phyloP scores from a whole-genome alignment of 2,113 vertebrate species.

The Cephalopterus ornatus region DNA sequence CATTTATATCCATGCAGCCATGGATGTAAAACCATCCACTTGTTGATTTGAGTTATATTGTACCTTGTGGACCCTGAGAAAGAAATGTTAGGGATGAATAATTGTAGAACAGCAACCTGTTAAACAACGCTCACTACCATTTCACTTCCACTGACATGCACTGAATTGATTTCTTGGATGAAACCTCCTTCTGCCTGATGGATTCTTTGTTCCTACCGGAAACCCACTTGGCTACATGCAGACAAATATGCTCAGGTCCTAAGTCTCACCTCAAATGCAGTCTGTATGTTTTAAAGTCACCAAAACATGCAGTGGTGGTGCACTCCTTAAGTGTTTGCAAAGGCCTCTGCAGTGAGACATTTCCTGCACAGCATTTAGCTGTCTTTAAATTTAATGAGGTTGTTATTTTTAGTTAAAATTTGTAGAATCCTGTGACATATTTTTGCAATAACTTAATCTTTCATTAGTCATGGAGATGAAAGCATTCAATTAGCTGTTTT shows the following conservation, averaged over 20 bases:
- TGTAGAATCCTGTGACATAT: not conserved
- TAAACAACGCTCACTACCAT: not conserved
- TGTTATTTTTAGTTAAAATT: slow-evolving; percentile 21
- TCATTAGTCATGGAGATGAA: slow-evolving; percentile 47
- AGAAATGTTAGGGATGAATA: not conserved
- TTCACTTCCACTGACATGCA: not conserved
- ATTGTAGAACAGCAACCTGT: not conserved
- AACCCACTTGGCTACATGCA: not conserved
- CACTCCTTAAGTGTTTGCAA: not conserved
- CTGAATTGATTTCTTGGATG: not conserved
- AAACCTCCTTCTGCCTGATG: not conserved
- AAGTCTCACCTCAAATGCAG: not conserved
- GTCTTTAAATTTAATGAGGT: not conserved
- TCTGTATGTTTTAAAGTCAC: not conserved
- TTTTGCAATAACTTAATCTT: slow-evolving; percentile 24
- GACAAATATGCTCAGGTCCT: not conserved
- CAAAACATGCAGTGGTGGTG: not conserved
- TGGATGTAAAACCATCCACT: not conserved
- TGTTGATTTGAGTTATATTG: not conserved
- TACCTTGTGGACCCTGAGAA: not conserved
- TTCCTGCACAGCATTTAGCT: not conserved
- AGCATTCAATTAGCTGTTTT: slow-evolving; percentile 35
- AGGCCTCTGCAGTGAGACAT: not conserved
- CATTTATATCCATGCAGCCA: not conserved
- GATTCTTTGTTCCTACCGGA: not conserved